A percentile compares a stretch with the other conserved stretches of the same genome.
Evolutionary conservation across 2,797 vertebrate species (phyloP).

Genomic region (Chelon labrosus): DNA sequence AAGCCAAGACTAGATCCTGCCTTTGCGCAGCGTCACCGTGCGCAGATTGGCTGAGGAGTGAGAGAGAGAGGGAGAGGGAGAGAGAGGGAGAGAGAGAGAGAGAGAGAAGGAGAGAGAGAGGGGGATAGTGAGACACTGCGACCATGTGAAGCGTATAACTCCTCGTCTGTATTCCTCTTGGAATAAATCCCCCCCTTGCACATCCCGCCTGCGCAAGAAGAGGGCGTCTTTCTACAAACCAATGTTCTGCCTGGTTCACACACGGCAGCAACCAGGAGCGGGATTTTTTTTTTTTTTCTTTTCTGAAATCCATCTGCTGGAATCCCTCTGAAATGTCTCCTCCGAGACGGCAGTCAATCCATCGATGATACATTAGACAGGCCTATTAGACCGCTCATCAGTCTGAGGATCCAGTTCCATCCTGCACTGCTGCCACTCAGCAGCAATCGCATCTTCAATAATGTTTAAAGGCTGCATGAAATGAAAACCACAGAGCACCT

Average conservation of each 20-base stretch:
- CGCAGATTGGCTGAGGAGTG: slow-evolving; percentile 77
- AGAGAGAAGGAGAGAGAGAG: slow-evolving; percentile 76
- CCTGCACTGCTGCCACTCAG: slow-evolving; percentile 70
- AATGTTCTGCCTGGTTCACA: slow-evolving; percentile 34
- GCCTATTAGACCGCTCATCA: slow-evolving; percentile 72
- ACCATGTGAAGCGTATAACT: slow-evolving; percentile 54
- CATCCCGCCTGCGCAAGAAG: slow-evolving; percentile 86
- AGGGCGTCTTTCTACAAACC: slow-evolving; percentile 85
- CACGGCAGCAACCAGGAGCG: slow-evolving; percentile 6
- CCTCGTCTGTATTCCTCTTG: slow-evolving; percentile 66
- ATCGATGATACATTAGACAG: slow-evolving; percentile 78
- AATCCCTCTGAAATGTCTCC: slow-evolving; percentile 74
- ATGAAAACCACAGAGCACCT: slow-evolving; percentile 63
- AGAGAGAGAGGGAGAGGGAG: slow-evolving; percentile 66
- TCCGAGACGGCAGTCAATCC: slow-evolving; percentile 69
- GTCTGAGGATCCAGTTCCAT: slow-evolving; percentile 72
- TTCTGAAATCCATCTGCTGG: slow-evolving; percentile 68
- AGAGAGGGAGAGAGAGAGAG: slow-evolving; percentile 67
- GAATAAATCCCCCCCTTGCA: slow-evolving; percentile 83
- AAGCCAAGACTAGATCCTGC: slow-evolving; percentile 87
- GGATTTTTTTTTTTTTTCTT: background rate
- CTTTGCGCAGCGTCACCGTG: slow-evolving; percentile 90
- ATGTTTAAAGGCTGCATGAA: slow-evolving; percentile 64
- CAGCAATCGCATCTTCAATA: slow-evolving; percentile 64
- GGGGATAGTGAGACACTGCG: slow-evolving; percentile 41